Conservation (phyloP, 2,113 vertebrate species). For the Psephotus haematonotus region DNA sequence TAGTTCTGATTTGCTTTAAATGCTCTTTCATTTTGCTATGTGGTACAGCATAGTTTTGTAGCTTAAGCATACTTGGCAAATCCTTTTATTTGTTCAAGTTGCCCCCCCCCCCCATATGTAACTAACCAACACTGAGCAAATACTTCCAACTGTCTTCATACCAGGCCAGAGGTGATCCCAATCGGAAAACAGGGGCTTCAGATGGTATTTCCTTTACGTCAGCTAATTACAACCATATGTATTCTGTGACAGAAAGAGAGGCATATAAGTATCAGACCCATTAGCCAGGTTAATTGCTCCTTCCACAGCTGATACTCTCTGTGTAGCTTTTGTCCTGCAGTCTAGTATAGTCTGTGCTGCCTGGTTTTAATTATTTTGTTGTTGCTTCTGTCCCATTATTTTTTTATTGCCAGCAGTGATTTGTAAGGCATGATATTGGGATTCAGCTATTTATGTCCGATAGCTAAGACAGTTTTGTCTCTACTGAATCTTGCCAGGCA, state of each 20-base stretch:
- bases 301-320: slow-evolving; percentile 28
- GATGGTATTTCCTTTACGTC: slow-evolving; percentile 63
- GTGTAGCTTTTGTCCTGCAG: not conserved
- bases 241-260: slow-evolving; percentile 29
- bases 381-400: not conserved
- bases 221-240: slow-evolving; percentile 70
- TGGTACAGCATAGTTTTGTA: not conserved
- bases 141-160: slow-evolving; percentile 53
- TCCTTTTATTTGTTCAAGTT: not conserved
- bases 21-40: not conserved
- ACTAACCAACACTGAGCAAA: slow-evolving; percentile 12
- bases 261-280: not conserved
- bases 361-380: slow-evolving; percentile 47
- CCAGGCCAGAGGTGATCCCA: slow-evolving; percentile 51
- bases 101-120: not conserved
- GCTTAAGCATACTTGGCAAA: slow-evolving; percentile 8
- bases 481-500: not conserved
- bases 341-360: not conserved
- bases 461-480: not conserved
- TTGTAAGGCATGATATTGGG: not conserved
- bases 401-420: not conserved
- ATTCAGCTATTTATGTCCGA: not conserved
- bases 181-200: slow-evolving; percentile 65
- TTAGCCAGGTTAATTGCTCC: slow-evolving; percentile 28
- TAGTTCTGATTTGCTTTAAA: not conserved